Evolutionary conservation across 37 sponge, comb jelly and placozoan species (phyloP).

Genomic region (Ephydatia muelleri): DNA sequence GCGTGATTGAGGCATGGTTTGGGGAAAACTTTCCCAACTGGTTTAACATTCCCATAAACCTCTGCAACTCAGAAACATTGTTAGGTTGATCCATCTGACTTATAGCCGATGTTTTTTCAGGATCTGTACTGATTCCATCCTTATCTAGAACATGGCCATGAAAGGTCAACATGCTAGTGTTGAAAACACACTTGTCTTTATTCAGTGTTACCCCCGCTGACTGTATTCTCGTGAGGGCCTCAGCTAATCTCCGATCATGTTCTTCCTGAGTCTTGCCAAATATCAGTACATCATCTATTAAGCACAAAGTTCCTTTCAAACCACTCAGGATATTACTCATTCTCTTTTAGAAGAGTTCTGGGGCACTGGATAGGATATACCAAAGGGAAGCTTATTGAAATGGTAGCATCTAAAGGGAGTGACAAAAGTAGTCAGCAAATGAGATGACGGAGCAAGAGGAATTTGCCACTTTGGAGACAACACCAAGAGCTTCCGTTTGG

Average conservation of each 20-base stretch:
- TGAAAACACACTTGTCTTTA: constrained; percentile 25
- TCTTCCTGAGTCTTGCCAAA: constrained; percentile 6
- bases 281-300: constrained; percentile 17
- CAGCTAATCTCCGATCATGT: constrained; percentile 6
- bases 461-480: constrained; percentile 7
- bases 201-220: constrained; percentile 39
- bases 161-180: constrained; percentile 6
- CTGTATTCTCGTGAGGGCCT: constrained; percentile 1
- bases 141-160: constrained; percentile 36
- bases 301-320: constrained; percentile 1
- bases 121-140: constrained; percentile 12
- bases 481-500: not conserved
- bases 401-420: not conserved
- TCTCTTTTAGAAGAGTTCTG: too few relatives aligned
- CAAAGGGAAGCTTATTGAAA: too few relatives aligned
- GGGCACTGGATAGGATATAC: too few relatives aligned
- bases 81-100: too few relatives aligned
- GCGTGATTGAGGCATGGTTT: constrained; percentile 11
- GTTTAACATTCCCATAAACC: too few relatives aligned
- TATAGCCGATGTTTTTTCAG: constrained; percentile 6
- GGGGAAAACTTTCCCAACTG: too few relatives aligned
- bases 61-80: too few relatives aligned
- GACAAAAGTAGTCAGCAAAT: not conserved
- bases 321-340: constrained; percentile 8
- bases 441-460: not conserved